Evolutionary conservation across 2,888 invertebrate genomes (phyloP).

Genomic region (Drosophila cognata): DNA sequence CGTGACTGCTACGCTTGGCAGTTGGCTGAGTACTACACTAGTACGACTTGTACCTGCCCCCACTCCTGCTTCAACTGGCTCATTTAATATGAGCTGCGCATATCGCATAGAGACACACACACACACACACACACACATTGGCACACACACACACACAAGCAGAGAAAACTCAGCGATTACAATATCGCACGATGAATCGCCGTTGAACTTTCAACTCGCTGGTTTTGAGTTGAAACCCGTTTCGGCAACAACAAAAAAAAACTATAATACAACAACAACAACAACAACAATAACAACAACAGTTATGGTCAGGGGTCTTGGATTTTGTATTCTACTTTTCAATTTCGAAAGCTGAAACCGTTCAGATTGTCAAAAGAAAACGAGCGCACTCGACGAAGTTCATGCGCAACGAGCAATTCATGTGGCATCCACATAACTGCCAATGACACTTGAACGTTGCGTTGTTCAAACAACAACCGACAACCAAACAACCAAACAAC

Average conservation of each 20-base stretch:
- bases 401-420: conserved; percentile 50
- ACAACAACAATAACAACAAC: conserved; percentile 14
- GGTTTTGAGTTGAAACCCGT: conserved; percentile 26
- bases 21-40: conserved; percentile 27
- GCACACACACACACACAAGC: not conserved
- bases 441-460: conserved; percentile 51
- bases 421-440: conserved; percentile 32
- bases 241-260: conserved; percentile 7
- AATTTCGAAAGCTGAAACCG: conserved; percentile 73
- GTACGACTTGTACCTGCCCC: conserved; percentile 36
- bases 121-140: not conserved
- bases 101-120: conserved; percentile 38
- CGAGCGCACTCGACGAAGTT: conserved; percentile 77
- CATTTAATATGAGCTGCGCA: conserved; percentile 62
- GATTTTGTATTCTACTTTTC: conserved; percentile 69
- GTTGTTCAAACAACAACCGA: conserved; percentile 38
- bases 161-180: conserved; percentile 57
- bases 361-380: conserved; percentile 76
- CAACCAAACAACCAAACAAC: conserved; percentile 18
- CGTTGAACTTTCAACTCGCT: conserved; percentile 74
- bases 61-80: conserved; percentile 35
- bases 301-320: conserved; percentile 16
- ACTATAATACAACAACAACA: conserved; percentile 48
- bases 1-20: conserved; percentile 61
- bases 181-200: conserved; percentile 75